These are phyloP conservation scores for Microvelia longipes DNA, from an alignment of 1,140 invertebrate species.

Conservation along the genomic window DNA sequence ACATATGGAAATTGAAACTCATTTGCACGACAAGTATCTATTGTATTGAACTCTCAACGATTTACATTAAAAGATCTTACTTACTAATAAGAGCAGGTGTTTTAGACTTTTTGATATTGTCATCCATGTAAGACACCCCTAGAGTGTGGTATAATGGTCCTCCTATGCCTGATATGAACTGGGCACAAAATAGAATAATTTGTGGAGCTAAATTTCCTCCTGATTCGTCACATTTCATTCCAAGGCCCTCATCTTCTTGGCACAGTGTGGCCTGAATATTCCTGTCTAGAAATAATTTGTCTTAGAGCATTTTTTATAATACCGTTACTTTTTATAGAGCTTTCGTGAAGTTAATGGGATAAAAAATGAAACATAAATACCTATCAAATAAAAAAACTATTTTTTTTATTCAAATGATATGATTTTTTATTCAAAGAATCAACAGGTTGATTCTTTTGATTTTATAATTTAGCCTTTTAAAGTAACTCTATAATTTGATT, in stretches of 20 bases:
- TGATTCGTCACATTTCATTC: conserved; percentile 23
- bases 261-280: background rate
- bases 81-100: conserved; percentile 35
- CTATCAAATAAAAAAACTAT: too few relatives aligned
- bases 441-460: too few relatives aligned
- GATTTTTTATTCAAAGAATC: too few relatives aligned
- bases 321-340: too few relatives aligned
- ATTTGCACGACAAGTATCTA: too few relatives aligned
- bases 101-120: conserved; percentile 42
- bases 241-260: conserved; percentile 15
- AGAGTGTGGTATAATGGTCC: conserved; percentile 44
- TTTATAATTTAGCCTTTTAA: too few relatives aligned
- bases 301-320: background rate
- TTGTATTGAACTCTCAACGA: too few relatives aligned
- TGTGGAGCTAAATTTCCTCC: conserved; percentile 32
- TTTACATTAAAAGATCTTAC: conserved; percentile 23
- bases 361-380: too few relatives aligned
- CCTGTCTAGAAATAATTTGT: background rate
- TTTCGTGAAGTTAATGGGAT: too few relatives aligned
- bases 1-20: too few relatives aligned
- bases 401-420: too few relatives aligned
- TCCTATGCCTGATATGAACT: conserved; percentile 40
- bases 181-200: conserved; percentile 37
- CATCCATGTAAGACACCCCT: conserved; percentile 51
- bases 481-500: too few relatives aligned